Evolutionary conservation across 2,888 invertebrate species (phyloP), one percentile per base, ranked within the genome.

Genomic region (Reticulitermes lucifugus): DNA sequence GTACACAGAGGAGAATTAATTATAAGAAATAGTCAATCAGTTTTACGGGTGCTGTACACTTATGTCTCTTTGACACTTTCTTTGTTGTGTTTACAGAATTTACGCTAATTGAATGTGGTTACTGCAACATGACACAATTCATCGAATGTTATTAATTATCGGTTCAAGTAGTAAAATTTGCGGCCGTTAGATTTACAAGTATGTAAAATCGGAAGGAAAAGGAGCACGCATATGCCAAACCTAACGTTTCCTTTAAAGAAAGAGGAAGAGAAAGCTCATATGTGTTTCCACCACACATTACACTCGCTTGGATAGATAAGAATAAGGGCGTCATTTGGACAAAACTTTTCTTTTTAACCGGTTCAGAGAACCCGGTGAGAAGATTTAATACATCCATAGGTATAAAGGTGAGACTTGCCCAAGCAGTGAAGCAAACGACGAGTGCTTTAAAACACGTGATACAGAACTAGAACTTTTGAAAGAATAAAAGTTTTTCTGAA

Each of bases 341-440:
- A 25, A 81, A 81, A 81, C 81, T 81, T 81, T 81, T 81, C 81
- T 43, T 81, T 81, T 81, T 81, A 46, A 43, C 18, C 46, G 81
- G 25, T 81, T 46, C 81, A 81, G 25, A 59, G 70, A 65, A 70
- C 70, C 43, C 70, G 70, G 81, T 43, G 46, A 22, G 70, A 81
- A 81, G 70, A 70, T 81, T 70, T 81, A 81, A 70, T 81, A n/a
- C 81, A 25, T 70, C 81, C 65, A 46, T 46, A 81, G 70, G 70
- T 81, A 81, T 70, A 70, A 81, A 81, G 70, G 81, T 81, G 81
- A 81, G 81, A 65, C 43, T 81, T 81, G 65, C 18, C 21, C 65
- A 70, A 60, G 70, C 70, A 65, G 46, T 81, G 70, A 77, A 77
- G 77, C 21, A 41, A 73, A 65, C n/a, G 14, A n/a, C 22, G 46